These are phyloP conservation scores for Mastomys natalensis DNA, from an alignment of 2,113 vertebrate genomes.

Conservation along the genomic window DNA sequence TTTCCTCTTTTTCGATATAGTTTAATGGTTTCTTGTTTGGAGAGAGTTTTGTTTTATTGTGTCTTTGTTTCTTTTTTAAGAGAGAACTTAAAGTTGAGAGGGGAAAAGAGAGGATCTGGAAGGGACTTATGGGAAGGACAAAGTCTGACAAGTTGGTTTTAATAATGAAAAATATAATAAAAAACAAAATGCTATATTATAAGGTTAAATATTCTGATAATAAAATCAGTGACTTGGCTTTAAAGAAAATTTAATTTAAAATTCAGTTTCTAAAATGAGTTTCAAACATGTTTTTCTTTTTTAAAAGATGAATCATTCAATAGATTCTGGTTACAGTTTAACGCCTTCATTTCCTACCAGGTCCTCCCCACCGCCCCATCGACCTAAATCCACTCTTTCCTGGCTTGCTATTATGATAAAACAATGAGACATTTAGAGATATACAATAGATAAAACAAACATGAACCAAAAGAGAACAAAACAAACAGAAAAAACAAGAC, in stretches of 20 bases:
- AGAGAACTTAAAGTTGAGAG: background rate
- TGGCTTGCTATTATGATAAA: background rate
- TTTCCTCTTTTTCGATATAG: background rate
- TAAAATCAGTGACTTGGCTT: background rate
- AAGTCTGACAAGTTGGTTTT: background rate
- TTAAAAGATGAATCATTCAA: background rate
- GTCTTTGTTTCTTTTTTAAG: background rate
- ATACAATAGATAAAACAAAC: background rate
- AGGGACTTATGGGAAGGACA: background rate
- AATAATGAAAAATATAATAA: background rate
- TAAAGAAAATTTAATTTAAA: slow-evolving; percentile 5
- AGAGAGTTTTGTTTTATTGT: background rate
- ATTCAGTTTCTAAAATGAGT: background rate
- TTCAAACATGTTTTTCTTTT: background rate
- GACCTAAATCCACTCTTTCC: background rate
- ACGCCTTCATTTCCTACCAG: background rate
- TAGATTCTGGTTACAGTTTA: background rate
- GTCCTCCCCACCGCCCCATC: background rate
- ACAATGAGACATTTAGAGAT: background rate
- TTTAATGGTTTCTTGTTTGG: background rate
- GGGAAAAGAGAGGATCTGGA: background rate
- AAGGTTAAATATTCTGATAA: background rate
- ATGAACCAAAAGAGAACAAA: background rate
- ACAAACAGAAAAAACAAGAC: background rate
- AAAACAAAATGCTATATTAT: background rate